Evolutionary conservation across 1,140 invertebrate genomes (phyloP).

Genomic region (Diorhabda elongata): DNA sequence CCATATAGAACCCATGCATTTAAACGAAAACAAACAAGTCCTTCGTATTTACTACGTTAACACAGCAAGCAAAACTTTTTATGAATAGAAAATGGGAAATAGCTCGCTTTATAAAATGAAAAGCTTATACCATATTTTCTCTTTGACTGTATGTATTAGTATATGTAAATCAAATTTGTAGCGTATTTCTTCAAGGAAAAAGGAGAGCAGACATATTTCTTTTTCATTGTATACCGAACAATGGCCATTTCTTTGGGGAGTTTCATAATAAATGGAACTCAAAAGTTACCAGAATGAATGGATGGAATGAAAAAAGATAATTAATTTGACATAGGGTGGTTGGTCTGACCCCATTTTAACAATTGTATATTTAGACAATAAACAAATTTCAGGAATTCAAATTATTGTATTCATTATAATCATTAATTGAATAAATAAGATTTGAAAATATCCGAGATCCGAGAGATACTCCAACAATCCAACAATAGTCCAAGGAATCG

Average conservation of each 20-base stretch:
- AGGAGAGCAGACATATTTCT: conserved; percentile 16
- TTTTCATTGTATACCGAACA: conserved; percentile 18
- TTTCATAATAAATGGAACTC: conserved; percentile 15
- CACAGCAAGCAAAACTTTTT: not conserved
- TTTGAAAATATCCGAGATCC: too few relatives aligned
- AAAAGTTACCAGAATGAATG: conserved; percentile 11
- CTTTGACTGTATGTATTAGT: conserved; percentile 20
- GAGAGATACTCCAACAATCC: too few relatives aligned
- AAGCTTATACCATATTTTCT: conserved; percentile 12
- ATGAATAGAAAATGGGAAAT: not conserved
- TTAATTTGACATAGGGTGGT: not conserved
- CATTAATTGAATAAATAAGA: too few relatives aligned
- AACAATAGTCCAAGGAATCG: too few relatives aligned
- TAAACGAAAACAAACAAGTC: not conserved
- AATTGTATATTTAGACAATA: too few relatives aligned
- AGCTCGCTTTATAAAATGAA: not conserved
- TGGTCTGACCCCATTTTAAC: too few relatives aligned
- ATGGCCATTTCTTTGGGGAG: conserved; percentile 16
- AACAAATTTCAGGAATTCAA: too few relatives aligned
- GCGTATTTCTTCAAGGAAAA: conserved; percentile 14
- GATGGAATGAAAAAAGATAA: conserved; percentile 3
- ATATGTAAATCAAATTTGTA: conserved; percentile 22
- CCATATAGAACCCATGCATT: not conserved
- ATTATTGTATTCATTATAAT: too few relatives aligned
- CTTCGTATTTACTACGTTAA: not conserved